A percentile compares a stretch with the other conserved stretches of the same genome.
These are phyloP conservation scores for Imbricaverruca yamaguchii DNA, from an alignment of 2,888 invertebrate species.

Conservation along the genomic window DNA sequence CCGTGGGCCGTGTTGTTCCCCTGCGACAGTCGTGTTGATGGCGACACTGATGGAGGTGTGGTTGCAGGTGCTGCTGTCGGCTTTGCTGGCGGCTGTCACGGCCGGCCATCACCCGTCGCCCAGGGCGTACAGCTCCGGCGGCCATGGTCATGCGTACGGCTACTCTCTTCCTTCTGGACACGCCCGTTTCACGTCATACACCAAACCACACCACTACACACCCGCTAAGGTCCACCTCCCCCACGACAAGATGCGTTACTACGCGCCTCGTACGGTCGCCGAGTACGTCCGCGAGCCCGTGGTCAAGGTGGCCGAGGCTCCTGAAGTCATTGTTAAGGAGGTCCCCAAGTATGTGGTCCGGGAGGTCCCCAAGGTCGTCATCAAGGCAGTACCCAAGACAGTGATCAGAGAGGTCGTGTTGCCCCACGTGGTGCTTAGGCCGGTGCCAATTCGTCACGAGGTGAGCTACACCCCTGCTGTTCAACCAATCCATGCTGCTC, in stretches of 20 bases:
- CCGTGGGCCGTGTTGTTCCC: not conserved
- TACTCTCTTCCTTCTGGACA: not conserved
- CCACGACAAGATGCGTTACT: not conserved
- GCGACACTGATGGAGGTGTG: not conserved
- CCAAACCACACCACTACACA: not conserved
- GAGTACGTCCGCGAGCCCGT: not conserved
- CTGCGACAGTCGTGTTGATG: not conserved
- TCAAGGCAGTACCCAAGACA: not conserved
- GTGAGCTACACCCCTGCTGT: not conserved
- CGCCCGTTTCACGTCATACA: not conserved
- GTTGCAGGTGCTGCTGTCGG: not conserved
- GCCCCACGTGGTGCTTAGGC: not conserved
- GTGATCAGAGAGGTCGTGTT: not conserved
- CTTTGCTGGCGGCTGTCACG: not conserved
- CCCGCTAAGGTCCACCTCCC: not conserved
- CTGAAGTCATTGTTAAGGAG: not conserved
- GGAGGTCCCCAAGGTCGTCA: not conserved
- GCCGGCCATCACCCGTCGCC: not conserved
- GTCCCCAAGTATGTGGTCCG: not conserved
- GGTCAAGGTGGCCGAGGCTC: not conserved
- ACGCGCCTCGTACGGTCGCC: not conserved
- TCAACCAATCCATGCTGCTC: not conserved
- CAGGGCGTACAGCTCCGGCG: conserved; percentile 10
- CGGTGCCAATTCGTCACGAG: not conserved
- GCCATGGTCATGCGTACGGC: not conserved